Conservation (phyloP, 2,888 invertebrate species). For the Meta bourneti region DNA sequence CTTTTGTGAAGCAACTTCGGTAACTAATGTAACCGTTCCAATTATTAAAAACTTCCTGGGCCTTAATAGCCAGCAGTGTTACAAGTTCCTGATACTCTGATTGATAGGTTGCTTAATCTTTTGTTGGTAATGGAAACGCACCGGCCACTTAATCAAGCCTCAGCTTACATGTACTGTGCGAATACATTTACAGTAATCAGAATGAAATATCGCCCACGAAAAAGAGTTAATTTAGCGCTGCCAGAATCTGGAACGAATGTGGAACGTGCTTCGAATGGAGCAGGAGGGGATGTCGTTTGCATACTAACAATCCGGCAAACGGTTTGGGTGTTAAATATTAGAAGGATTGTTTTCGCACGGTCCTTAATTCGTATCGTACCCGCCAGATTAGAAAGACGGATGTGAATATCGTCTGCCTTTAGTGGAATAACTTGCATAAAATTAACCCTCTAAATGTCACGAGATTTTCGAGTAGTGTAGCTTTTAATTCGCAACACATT, state of each 20-base stretch:
- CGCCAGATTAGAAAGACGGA: too few relatives aligned
- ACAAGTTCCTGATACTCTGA: background rate
- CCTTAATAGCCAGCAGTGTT: too few relatives aligned
- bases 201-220: constrained; percentile 22
- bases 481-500: too few relatives aligned
- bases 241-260: constrained; percentile 21
- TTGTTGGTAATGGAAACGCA: background rate
- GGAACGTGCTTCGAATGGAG: constrained; percentile 5
- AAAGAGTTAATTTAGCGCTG: constrained; percentile 35
- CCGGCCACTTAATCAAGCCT: constrained; percentile 4
- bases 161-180: background rate
- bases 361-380: too few relatives aligned
- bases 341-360: too few relatives aligned
- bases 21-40: too few relatives aligned
- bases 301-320: background rate
- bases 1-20: too few relatives aligned
- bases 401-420: too few relatives aligned
- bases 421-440: too few relatives aligned
- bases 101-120: background rate
- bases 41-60: too few relatives aligned
- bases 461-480: too few relatives aligned
- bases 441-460: too few relatives aligned
- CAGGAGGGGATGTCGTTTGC: background rate
- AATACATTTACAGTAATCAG: background rate
- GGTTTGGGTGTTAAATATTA: background rate